Conservation (phyloP, 2,113 vertebrate species). For the Mohoua ochrocephala region DNA sequence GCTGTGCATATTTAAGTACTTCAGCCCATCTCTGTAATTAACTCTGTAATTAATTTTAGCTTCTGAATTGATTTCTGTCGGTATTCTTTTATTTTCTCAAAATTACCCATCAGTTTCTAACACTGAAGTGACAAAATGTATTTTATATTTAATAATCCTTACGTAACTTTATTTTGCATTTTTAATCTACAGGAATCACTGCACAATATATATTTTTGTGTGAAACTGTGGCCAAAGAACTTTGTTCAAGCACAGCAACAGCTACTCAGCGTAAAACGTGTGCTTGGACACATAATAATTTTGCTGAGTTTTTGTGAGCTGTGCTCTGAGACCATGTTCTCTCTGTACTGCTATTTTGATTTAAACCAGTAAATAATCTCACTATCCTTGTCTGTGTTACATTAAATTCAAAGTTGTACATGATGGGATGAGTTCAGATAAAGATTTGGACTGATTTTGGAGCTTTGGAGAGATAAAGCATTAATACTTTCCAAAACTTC, state of each 20-base stretch:
- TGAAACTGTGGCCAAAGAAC: not conserved
- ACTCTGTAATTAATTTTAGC: not conserved
- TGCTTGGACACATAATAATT: not conserved
- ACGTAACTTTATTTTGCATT: not conserved
- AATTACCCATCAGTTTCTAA: not conserved
- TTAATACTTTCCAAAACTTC: constrained; percentile 31
- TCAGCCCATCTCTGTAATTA: not conserved
- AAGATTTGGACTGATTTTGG: constrained; percentile 18
- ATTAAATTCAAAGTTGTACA: not conserved
- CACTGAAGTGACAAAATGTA: not conserved
- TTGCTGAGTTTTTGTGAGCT: not conserved
- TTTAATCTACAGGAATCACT: not conserved
- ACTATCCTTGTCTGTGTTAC: not conserved
- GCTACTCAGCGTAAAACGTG: not conserved
- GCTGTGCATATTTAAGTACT: not conserved
- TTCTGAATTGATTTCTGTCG: not conserved
- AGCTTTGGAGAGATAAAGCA: not conserved
- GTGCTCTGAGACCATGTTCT: not conserved
- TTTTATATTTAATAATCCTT: not conserved
- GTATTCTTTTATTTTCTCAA: not conserved
- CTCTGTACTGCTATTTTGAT: not conserved
- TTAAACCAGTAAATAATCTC: not conserved
- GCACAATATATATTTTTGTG: not conserved
- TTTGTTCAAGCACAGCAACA: not conserved
- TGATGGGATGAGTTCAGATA: not conserved